phyloP scores from a whole-genome alignment of 2,888 invertebrate species.

The Hymenopus coronatus region DNA sequence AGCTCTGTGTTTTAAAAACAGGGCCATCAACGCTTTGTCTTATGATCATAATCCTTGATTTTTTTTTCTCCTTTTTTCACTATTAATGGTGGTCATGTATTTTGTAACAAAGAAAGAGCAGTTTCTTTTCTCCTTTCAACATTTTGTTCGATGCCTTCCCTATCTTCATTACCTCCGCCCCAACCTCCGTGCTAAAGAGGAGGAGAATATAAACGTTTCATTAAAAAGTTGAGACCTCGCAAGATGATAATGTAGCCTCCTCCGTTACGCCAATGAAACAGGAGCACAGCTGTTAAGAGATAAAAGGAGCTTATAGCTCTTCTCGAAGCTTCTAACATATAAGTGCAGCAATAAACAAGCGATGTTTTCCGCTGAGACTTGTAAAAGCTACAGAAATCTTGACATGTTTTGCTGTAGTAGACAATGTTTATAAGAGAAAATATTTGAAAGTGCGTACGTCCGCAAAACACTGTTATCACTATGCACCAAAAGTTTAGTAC shows the following conservation, averaged over 20 bases:
- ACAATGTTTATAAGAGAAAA: too few relatives aligned
- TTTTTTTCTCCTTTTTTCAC: neutral
- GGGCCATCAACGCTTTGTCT: neutral
- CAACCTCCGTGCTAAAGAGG: neutral
- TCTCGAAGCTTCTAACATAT: neutral
- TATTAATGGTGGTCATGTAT: neutral
- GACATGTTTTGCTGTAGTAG: too few relatives aligned
- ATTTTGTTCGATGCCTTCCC: neutral
- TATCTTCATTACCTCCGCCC: neutral
- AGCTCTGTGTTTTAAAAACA: neutral
- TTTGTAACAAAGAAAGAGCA: neutral
- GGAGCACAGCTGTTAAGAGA: neutral
- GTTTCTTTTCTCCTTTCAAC: neutral
- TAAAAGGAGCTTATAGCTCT: neutral
- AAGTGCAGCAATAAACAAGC: neutral
- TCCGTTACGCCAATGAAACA: neutral
- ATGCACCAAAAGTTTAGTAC: too few relatives aligned
- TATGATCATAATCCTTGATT: neutral
- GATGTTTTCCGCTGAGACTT: neutral
- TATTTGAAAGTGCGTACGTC: too few relatives aligned
- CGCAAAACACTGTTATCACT: too few relatives aligned
- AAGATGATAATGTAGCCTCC: neutral
- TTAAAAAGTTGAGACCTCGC: too few relatives aligned
- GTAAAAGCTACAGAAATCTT: too few relatives aligned
- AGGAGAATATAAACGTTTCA: neutral